Evolutionary conservation across 2,113 vertebrate species (phyloP).

Genomic region (Mionectes macconnelli): DNA sequence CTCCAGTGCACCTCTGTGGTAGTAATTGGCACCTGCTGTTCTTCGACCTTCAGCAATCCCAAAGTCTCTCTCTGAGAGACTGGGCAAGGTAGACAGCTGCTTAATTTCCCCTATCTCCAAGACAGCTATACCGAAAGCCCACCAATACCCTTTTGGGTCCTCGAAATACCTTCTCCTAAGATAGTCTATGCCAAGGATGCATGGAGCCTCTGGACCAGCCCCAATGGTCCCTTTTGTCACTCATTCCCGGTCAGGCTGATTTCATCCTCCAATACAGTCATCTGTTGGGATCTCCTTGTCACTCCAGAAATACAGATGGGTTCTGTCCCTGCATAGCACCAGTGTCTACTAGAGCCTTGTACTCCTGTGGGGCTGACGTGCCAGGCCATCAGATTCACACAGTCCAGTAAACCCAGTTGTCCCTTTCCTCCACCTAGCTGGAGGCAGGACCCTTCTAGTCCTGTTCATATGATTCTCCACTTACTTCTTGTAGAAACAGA

Average conservation of each 20-base stretch:
- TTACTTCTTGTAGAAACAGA: neutral
- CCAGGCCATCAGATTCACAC: neutral
- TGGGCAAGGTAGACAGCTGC: neutral
- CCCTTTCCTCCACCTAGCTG: neutral
- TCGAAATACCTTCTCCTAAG: neutral
- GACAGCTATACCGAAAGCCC: neutral
- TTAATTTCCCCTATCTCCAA: neutral
- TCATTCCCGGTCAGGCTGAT: too few relatives aligned
- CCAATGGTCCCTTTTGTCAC: too few relatives aligned
- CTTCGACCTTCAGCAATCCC: neutral
- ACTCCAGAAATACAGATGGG: too few relatives aligned
- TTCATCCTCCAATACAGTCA: too few relatives aligned
- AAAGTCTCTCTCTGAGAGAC: neutral
- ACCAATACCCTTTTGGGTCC: neutral
- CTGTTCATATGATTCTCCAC: neutral
- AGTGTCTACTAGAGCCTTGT: neutral
- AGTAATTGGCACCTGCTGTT: neutral
- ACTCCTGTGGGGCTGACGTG: neutral
- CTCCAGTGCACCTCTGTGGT: neutral
- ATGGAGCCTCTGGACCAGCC: too few relatives aligned
- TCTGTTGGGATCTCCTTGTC: too few relatives aligned
- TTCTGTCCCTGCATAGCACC: too few relatives aligned
- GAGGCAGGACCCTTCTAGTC: neutral
- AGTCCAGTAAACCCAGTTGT: neutral
- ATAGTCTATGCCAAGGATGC: neutral